Evolutionary conservation across 2,113 vertebrate genomes (phyloP), one percentile per base, ranked within the genome.

Genomic region (Canis aureus): DNA sequence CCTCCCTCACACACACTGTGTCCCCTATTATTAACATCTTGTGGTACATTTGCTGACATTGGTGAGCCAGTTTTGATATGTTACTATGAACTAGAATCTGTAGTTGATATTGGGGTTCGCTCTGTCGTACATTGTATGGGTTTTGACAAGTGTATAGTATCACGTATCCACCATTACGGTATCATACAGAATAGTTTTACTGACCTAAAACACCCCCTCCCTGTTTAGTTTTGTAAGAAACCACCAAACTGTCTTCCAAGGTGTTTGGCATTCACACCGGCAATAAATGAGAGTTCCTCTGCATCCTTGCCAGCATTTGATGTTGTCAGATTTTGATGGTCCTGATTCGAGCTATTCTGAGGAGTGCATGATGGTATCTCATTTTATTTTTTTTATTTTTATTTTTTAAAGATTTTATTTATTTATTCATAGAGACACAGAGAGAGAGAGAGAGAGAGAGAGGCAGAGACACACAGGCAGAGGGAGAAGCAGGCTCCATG

Each of bases 1-100:
- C 5, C 51, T 22, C 53, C 25, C 6, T 2, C 12, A 2, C 13
- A 3, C 25, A 7, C 3, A 17, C 13, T 1, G 10, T 9, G 57
- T 38, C 29, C 49, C 38, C 51, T 38, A 4, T 35, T 20, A 12
- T 7, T 20, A 53, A n/a, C 3, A 3, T 9, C 62, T 60, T 60
- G 23, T 12, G 23, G 23, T 32, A 0, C 51, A 8, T 19, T 79
- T 57, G 53, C 53, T 60, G 35, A 35, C 60, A 5, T 0, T 11
- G 3, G 20, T 59, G 59, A 49, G 8, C 29, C 38, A 10, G 23
- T 20, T 62, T 38, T 27, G 49, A 55, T 20, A 12, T 2, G 2
- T 16, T 29, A 57, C 66, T 32, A 49, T 80, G 49, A 94, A 69
- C 7, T 27, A 27, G 59, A 94, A 38, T 67, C 73, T 27, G 9